Percentiles rank a stretch among this genome's conserved stretches.
These are phyloP conservation scores for Axis porcinus DNA, from an alignment of 2,113 vertebrate genomes.

Conservation along the genomic window DNA sequence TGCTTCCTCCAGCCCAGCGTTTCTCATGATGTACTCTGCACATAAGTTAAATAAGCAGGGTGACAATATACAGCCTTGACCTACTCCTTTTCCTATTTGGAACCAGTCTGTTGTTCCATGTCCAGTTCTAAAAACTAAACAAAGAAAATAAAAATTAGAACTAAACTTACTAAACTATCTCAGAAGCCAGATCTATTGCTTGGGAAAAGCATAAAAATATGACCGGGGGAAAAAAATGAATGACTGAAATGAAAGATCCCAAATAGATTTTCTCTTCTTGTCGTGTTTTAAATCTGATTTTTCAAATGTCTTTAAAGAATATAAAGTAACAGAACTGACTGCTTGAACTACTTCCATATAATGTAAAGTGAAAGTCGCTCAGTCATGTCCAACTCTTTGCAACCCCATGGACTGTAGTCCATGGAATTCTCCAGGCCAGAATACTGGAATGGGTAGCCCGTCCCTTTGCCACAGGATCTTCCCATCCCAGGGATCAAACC, in stretches of 20 bases:
- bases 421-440: background rate
- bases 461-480: rapidly evolving
- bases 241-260: background rate
- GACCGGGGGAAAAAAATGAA: background rate
- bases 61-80: background rate
- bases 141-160: background rate
- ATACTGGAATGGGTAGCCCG: background rate
- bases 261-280: background rate
- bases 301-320: background rate
- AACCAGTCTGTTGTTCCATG: background rate
- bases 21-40: background rate
- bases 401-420: background rate
- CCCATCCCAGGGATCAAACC: background rate
- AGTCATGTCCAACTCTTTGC: background rate
- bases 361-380: background rate
- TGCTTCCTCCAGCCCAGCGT: background rate
- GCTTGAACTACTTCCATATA: background rate
- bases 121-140: background rate
- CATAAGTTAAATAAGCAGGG: background rate
- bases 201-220: background rate
- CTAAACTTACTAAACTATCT: background rate
- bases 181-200: background rate
- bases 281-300: background rate
- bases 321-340: background rate
- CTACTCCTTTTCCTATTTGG: background rate